These are phyloP conservation scores for Psammodynastes pulverulentus DNA, from an alignment of 2,113 vertebrate species.

Conservation along the genomic window DNA sequence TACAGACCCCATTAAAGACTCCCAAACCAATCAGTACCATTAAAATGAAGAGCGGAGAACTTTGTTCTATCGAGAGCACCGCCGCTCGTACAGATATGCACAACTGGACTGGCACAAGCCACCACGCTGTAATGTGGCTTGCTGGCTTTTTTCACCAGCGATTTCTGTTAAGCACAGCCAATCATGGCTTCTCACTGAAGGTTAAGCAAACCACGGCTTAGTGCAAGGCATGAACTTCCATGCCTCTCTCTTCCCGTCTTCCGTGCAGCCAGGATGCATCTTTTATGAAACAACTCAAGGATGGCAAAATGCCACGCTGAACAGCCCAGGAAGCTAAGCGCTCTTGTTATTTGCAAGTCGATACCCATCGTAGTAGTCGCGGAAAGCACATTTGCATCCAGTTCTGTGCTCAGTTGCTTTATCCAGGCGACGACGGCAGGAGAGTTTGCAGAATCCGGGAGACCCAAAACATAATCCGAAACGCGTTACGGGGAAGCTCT, in stretches of 20 bases:
- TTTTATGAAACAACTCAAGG: neutral
- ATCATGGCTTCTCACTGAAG: neutral
- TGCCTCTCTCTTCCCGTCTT: neutral
- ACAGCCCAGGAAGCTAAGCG: neutral
- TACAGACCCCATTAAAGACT: neutral
- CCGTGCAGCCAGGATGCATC: neutral
- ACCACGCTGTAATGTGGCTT: neutral
- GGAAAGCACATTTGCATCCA: neutral
- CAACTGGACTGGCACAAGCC: neutral
- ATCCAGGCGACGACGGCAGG: neutral
- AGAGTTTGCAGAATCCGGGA: neutral
- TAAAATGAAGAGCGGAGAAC: neutral
- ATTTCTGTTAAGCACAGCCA: neutral
- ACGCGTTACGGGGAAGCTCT: neutral
- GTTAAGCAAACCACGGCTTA: neutral
- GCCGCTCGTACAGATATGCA: neutral
- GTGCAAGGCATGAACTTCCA: neutral
- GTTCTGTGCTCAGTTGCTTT: constrained; percentile 19
- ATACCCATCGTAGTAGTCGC: neutral
- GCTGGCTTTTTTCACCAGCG: neutral
- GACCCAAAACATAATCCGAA: neutral
- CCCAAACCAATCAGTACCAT: neutral
- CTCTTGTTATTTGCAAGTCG: too few relatives aligned
- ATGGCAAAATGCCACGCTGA: neutral
- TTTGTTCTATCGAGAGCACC: neutral